Conservation (phyloP, 2,113 vertebrate genomes). For the Delphinus delphis region DNA sequence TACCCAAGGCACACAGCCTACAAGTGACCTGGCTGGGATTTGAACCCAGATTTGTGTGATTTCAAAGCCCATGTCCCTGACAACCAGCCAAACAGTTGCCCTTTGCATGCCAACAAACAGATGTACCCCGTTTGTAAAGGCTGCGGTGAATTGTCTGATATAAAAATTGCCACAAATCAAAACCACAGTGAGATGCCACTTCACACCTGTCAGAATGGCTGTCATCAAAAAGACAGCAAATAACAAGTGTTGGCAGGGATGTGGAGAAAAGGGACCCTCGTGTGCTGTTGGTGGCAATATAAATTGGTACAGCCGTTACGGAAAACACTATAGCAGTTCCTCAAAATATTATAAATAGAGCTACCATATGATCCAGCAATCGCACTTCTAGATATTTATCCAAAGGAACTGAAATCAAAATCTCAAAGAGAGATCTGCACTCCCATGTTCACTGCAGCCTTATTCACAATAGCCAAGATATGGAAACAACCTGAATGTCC, state of each 20-base stretch:
- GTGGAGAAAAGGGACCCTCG: background rate
- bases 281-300: background rate
- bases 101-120: background rate
- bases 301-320: background rate
- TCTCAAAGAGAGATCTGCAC: background rate
- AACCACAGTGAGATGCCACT: background rate
- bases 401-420: background rate
- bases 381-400: background rate
- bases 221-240: background rate
- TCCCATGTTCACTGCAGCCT: background rate
- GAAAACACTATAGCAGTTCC: background rate
- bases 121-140: background rate
- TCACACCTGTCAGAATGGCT: background rate
- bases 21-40: background rate
- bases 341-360: background rate
- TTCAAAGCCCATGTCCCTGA: background rate
- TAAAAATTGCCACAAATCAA: background rate
- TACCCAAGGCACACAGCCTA: background rate
- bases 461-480: background rate
- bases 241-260: background rate
- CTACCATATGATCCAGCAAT: background rate
- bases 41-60: background rate
- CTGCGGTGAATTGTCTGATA: background rate
- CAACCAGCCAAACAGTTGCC: fast-evolving
- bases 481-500: background rate